A percentile compares a stretch with the other conserved stretches of the same genome.
phyloP scores from a whole-genome alignment of 2,113 vertebrate genomes.

The Anseranas semipalmata region DNA sequence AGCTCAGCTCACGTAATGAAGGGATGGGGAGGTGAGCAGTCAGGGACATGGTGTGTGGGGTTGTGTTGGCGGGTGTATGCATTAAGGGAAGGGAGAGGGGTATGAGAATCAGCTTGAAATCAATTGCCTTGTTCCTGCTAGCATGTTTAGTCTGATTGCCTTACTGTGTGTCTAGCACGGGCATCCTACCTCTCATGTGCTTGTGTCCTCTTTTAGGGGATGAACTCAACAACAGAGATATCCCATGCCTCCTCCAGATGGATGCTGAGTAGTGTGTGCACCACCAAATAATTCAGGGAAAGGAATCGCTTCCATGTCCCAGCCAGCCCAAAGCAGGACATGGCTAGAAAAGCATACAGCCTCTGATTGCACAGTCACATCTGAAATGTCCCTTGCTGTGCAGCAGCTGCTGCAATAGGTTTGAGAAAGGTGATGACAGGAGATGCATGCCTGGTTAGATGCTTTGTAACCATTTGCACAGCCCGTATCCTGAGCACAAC shows the following conservation, averaged over 20 bases:
- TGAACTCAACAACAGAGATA: not conserved
- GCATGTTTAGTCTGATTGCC: no score
- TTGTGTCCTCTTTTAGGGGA: not conserved
- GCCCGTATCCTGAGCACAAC: not conserved
- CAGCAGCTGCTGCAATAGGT: not conserved
- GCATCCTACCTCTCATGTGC: not conserved
- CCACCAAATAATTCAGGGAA: not conserved
- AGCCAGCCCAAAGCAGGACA: not conserved
- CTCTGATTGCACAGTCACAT: fast-evolving
- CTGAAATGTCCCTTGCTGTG: not conserved
- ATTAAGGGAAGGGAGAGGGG: not conserved
- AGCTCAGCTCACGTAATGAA: not conserved
- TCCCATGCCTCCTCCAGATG: not conserved
- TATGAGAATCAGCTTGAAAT: not conserved
- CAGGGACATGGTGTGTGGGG: not conserved
- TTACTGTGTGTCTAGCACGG: fast-evolving
- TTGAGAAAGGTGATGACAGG: not conserved
- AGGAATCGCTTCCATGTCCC: not conserved
- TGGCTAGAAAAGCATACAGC: fast-evolving
- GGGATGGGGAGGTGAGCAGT: not conserved
- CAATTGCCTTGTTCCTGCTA: not conserved
- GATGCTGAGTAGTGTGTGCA: fast-evolving
- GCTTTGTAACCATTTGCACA: not conserved
- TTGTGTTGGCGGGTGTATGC: not conserved
- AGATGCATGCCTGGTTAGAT: not conserved